Conservation (phyloP, 2,113 vertebrate species). For the Marcusenius ussheri region DNA sequence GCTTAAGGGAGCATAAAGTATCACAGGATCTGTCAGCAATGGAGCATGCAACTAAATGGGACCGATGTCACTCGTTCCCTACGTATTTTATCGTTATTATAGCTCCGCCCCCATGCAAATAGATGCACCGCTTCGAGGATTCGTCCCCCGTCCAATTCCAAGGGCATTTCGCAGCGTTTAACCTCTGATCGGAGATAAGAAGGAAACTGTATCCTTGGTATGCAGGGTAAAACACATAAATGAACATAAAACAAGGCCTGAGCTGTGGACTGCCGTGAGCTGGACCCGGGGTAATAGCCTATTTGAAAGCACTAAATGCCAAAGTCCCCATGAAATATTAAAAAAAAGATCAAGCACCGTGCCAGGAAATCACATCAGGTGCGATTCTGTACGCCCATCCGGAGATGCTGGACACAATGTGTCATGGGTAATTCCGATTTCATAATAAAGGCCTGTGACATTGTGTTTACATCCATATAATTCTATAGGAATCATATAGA, state of each 20-base stretch:
- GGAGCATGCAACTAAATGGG: neutral
- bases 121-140: neutral
- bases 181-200: neutral
- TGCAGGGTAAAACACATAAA: neutral
- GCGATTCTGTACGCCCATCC: neutral
- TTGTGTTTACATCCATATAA: neutral
- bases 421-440: slow-evolving; percentile 8
- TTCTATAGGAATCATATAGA: neutral
- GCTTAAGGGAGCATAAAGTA: neutral
- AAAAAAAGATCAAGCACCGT: slow-evolving; percentile 1
- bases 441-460: neutral
- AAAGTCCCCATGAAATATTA: slow-evolving; percentile 2
- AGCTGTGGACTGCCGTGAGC: neutral
- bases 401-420: neutral
- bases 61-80: neutral
- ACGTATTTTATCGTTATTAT: neutral
- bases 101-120: neutral
- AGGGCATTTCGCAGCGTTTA: neutral
- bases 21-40: neutral
- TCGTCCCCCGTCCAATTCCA: neutral
- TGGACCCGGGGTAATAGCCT: neutral
- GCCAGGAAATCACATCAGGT: slow-evolving; percentile 6
- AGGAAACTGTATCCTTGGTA: neutral
- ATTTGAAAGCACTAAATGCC: slow-evolving; percentile 1
- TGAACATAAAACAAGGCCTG: slow-evolving; percentile 2